Conservation (phyloP, 2,113 vertebrate genomes). For the Burhinus bistriatus region DNA sequence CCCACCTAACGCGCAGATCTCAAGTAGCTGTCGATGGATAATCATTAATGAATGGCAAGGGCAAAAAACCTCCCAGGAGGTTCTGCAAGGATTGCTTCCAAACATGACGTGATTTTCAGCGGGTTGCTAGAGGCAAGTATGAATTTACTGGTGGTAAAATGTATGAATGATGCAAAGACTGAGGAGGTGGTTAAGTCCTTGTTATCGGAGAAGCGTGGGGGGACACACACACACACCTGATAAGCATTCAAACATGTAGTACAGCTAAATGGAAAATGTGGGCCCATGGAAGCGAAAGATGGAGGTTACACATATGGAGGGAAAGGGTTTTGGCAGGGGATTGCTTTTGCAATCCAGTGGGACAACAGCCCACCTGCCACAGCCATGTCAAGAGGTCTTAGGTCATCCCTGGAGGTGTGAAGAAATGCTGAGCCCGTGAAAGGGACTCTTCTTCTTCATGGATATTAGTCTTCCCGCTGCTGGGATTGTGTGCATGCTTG, state of each 20-base stretch:
- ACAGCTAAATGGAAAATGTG: not conserved
- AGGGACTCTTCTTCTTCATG: not conserved
- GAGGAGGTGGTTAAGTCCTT: not conserved
- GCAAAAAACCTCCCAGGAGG: not conserved
- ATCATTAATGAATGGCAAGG: not conserved
- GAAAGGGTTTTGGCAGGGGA: not conserved
- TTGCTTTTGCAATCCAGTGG: not conserved
- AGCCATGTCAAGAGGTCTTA: not conserved
- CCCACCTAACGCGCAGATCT: not conserved
- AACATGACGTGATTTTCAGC: not conserved
- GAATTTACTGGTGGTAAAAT: not conserved
- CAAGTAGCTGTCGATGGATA: not conserved
- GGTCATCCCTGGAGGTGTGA: not conserved
- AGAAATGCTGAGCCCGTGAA: not conserved
- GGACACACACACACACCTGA: not conserved
- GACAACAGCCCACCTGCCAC: not conserved
- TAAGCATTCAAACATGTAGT: not conserved
- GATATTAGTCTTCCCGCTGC: not conserved
- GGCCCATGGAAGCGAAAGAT: not conserved
- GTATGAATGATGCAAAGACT: not conserved
- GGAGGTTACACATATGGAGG: not conserved
- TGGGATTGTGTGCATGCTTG: not conserved
- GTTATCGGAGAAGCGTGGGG: rapidly evolving
- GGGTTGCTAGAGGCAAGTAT: not conserved
- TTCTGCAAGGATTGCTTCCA: not conserved